These are phyloP conservation scores for Gryllus bimaculatus DNA, from an alignment of 1,140 invertebrate species.

Conservation along the genomic window DNA sequence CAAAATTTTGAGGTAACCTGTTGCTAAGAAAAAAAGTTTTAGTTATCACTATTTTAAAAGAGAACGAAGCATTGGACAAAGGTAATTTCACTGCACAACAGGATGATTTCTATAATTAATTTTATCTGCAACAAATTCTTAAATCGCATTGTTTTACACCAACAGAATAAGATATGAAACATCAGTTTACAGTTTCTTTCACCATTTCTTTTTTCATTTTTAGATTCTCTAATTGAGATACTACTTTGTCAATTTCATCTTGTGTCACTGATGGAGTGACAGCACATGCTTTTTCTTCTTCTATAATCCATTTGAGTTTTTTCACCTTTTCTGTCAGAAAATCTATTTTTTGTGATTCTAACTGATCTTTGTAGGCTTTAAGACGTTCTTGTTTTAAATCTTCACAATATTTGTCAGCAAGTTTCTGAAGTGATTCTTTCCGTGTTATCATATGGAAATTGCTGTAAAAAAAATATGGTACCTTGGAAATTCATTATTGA, in stretches of 20 bases:
- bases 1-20: too few relatives aligned
- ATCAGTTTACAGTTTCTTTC: background rate
- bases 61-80: too few relatives aligned
- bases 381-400: conserved; percentile 53
- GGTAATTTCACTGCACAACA: too few relatives aligned
- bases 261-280: conserved; percentile 50
- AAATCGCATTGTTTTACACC: too few relatives aligned
- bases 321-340: conserved; percentile 51
- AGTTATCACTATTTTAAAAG: too few relatives aligned
- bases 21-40: too few relatives aligned
- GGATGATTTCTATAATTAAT: too few relatives aligned
- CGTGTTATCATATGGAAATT: conserved; percentile 46
- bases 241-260: conserved; percentile 51
- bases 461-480: conserved; percentile 19
- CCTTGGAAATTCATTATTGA: background rate
- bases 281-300: conserved; percentile 57
- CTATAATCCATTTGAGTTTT: conserved; percentile 53
- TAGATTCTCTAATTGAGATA: conserved; percentile 41
- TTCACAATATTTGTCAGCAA: conserved; percentile 56
- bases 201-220: conserved; percentile 9
- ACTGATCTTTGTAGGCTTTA: conserved; percentile 45
- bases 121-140: too few relatives aligned
- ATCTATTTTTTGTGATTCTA: conserved; percentile 54
- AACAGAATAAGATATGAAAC: too few relatives aligned
- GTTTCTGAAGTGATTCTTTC: conserved; percentile 53